Evolutionary conservation across 2,797 vertebrate species (phyloP), one percentile per base, ranked within the genome.

Genomic region (Sarcoramphus papa): DNA sequence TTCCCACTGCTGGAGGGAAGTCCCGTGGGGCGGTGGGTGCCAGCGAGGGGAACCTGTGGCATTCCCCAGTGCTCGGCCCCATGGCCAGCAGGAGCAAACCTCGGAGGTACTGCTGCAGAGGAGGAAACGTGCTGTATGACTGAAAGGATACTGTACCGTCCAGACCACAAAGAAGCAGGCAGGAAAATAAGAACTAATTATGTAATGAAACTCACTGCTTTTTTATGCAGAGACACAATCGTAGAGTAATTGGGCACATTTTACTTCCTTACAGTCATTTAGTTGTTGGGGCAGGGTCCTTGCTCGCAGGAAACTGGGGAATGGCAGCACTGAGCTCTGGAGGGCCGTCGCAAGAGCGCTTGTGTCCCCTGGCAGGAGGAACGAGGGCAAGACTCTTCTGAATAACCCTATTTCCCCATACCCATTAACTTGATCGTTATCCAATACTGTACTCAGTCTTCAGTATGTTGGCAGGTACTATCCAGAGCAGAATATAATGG

Each of bases 391-490:
- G 90, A 47, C 56, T 72, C 68, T 77, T 59, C 43, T 87, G 67
- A 85, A 64, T 9, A 77, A 70, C 62, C 28, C 0, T 57, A 59
- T 83, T 94, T 86, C 83, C 77, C 14, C 64, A 28, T 25, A 45
- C 37, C 41, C 91, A 67, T 95, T 89, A 96, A 84, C 67, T 15
- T 72, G 81, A 57, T 91, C 8, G 9, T 82, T 96, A 93, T 33
- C 85, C 90, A 90, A 73, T 74, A 10, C 65, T 6, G 8, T 45
- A 48, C 78, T 76, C 68, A 7, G 37, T 41, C 60, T 86, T 88
- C 64, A 37, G 85, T 37, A 78, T 21, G 31, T 3, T 70, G 90
- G 85, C 90, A 96, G 85, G 48, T 54, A 73, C 50, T 81, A 76
- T 20, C 30, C 76, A 81, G 45, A 95, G 70, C 57, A 81, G 93